Evolutionary conservation across 2,113 vertebrate species (phyloP).

Genomic region (Otocyon megalotis): DNA sequence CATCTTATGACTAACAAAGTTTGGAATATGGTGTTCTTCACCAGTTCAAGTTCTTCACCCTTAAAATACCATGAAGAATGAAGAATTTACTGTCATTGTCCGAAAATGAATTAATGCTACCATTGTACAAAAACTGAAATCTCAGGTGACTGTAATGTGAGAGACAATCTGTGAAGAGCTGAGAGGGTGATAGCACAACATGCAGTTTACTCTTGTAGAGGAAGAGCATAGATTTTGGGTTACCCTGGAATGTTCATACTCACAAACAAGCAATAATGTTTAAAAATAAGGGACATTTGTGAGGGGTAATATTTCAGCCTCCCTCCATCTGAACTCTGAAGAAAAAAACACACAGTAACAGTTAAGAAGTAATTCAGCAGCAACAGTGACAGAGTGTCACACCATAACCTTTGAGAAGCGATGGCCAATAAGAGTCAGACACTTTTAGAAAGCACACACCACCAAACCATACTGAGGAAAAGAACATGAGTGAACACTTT

Average conservation of each 20-base stretch:
- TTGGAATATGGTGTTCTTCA: background rate
- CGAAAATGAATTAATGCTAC: background rate
- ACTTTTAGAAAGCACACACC: background rate
- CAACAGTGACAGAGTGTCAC: background rate
- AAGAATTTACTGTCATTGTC: background rate
- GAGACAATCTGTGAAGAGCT: background rate
- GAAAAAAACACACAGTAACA: slow-evolving; percentile 10
- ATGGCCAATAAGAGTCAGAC: background rate
- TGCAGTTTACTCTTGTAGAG: background rate
- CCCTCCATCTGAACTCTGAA: background rate
- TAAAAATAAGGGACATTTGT: background rate
- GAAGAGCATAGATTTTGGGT: background rate
- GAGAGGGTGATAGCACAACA: background rate
- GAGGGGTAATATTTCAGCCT: background rate
- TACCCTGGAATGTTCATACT: slow-evolving; percentile 3
- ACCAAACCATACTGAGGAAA: background rate
- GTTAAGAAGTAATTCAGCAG: background rate
- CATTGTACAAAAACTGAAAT: background rate
- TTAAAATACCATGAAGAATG: background rate
- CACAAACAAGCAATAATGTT: background rate
- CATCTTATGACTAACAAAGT: background rate
- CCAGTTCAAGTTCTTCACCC: background rate
- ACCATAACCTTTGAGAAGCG: background rate
- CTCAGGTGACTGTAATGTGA: background rate
- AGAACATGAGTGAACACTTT: background rate